phyloP scores from a whole-genome alignment of 2,797 vertebrate genomes.

The Spea hammondii region DNA sequence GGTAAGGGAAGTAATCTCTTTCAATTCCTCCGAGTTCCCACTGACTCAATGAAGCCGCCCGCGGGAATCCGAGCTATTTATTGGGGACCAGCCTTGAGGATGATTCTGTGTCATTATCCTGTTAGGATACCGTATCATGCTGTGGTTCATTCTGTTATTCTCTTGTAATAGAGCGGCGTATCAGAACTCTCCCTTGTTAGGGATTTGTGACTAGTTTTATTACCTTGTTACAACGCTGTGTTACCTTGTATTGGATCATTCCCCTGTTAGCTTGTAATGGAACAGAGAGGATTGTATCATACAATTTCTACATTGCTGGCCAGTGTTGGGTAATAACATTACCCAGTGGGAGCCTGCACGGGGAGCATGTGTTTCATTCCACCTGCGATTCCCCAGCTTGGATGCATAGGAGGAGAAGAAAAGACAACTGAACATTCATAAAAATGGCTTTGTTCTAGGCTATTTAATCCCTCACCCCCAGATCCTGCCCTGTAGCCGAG shows the following conservation, averaged over 20 bases:
- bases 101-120: conserved; percentile 19
- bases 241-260: conserved; percentile 38
- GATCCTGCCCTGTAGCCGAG: conserved; percentile 16
- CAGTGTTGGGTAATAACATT: conserved; percentile 29
- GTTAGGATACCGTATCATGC: conserved; percentile 23
- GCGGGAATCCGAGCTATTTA: conserved; percentile 23
- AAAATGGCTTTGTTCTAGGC: conserved; percentile 10
- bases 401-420: background rate
- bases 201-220: conserved; percentile 36
- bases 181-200: conserved; percentile 30
- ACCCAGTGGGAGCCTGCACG: conserved; percentile 24
- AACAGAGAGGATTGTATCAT: conserved; percentile 26
- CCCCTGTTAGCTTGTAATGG: conserved; percentile 42
- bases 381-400: conserved; percentile 39
- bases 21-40: background rate
- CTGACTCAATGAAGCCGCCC: conserved; percentile 17
- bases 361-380: background rate
- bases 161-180: conserved; percentile 27
- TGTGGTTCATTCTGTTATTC: conserved; percentile 30
- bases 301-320: conserved; percentile 7
- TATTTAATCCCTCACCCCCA: conserved; percentile 19
- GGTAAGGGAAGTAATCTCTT: background rate
- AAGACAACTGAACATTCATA: background rate
- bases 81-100: conserved; percentile 5
- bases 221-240: conserved; percentile 32